Conservation (phyloP, 2,888 invertebrate species). For the Choreutis nemorana region DNA sequence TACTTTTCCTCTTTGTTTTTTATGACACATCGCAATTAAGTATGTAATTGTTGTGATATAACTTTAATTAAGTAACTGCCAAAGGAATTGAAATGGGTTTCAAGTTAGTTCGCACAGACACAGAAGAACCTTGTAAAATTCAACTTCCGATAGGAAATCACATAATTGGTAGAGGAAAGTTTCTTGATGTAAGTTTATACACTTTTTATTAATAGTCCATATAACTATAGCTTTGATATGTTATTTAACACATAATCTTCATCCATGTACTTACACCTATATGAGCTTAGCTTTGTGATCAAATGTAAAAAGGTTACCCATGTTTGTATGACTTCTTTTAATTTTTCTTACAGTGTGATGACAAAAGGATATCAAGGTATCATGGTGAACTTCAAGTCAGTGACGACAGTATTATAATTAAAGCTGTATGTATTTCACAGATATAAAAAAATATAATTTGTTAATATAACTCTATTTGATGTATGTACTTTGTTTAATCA, state of each 20-base stretch:
- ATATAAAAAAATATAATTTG: too few relatives aligned
- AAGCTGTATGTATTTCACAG: constrained; percentile 33
- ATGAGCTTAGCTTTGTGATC: too few relatives aligned
- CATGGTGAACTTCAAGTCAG: constrained; percentile 54
- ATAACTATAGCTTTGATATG: background rate
- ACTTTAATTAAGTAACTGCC: too few relatives aligned
- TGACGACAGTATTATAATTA: constrained; percentile 33
- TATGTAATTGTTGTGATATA: too few relatives aligned
- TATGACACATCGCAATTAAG: too few relatives aligned
- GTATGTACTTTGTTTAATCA: too few relatives aligned
- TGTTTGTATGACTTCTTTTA: too few relatives aligned
- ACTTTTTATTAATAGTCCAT: background rate
- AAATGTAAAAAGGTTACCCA: too few relatives aligned
- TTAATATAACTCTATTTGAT: background rate
- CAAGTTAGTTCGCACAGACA: constrained; percentile 38
- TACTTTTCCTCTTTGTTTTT: too few relatives aligned
- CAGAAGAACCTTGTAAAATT: constrained; percentile 29
- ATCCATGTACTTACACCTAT: too few relatives aligned
- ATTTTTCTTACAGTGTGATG: constrained; percentile 41
- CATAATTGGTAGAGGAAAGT: constrained; percentile 40
- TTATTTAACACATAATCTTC: background rate
- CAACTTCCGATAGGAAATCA: constrained; percentile 29
- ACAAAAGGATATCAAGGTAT: constrained; percentile 59
- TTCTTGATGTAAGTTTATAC: constrained; percentile 43
- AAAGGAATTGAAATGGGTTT: too few relatives aligned